A percentile compares a stretch with the other conserved stretches of the same genome.
Conservation (phyloP, 2,797 vertebrate genomes). For the Hapalemur alaotrensis region DNA sequence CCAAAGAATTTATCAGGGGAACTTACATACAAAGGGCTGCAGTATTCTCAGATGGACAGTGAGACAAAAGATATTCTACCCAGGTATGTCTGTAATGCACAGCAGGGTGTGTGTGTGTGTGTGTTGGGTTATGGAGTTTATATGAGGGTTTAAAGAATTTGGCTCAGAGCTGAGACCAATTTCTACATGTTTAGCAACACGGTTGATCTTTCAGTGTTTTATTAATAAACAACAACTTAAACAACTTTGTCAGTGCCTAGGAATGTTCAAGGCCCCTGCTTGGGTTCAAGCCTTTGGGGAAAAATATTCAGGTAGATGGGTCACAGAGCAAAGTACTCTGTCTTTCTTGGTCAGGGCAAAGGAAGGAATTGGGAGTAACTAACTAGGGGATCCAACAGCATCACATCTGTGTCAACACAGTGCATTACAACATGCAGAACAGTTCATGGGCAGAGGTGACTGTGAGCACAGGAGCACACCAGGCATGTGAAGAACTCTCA, state of each 20-base stretch:
- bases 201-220: background rate
- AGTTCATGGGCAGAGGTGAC: background rate
- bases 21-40: background rate
- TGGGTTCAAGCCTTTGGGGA: background rate
- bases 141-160: background rate
- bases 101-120: background rate
- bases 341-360: background rate
- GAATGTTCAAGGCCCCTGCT: background rate
- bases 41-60: too few relatives aligned
- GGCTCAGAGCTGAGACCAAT: background rate
- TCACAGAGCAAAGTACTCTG: background rate
- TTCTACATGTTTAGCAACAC: background rate
- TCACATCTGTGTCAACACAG: background rate
- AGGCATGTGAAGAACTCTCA: background rate
- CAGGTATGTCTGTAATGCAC: background rate
- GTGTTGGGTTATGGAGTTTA: background rate
- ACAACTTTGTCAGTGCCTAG: background rate
- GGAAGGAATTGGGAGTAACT: background rate
- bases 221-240: background rate
- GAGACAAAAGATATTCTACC: background rate
- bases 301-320: background rate
- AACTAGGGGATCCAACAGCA: background rate
- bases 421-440: background rate
- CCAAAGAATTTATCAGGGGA: background rate
- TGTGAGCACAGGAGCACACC: background rate